Evolutionary conservation across 2,888 invertebrate genomes (phyloP), one percentile per base, ranked within the genome.

Genomic region (Epinotia bilunana): DNA sequence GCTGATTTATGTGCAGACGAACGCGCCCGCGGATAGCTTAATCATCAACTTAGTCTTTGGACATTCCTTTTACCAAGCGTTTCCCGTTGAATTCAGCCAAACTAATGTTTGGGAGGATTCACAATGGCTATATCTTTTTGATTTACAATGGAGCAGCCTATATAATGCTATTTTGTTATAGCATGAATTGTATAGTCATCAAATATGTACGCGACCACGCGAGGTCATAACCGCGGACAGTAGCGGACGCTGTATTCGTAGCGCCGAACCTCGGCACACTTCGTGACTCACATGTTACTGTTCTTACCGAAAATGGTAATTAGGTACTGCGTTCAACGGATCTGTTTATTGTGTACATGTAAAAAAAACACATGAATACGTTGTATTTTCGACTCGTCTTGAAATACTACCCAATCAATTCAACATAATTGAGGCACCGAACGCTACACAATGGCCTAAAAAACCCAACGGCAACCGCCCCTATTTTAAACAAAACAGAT

Each of bases 1-100:
- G 77, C 78, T 79, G 78, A 78, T 77, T 76, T 76, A 76, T 72
- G 75, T 61, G 74, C 65, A 58, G 73, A 60, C 16, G 46, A 53
- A 13, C n/a, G 53, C n/a, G 53, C 6, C 53, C n/a, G 53, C n/a
- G 53, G 49, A 49, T 16, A 49, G 16, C 53, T 53, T 53, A 53
- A 53, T 53, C 53, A 53, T 53, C 53, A 53, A 53, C 53, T 53
- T 53, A n/a, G 53, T 7, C 53, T 53, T n/a, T 7, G 49, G 53
- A 53, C 16, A 53, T n/a, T n/a, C n/a, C 53, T 53, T 53, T 53
- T 53, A 6, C n/a, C 53, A 53, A 53, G 53, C 49, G 13, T 46
- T 53, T 53, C 53, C 53, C n/a, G 53, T 53, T 53, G n/a, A 53
- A n/a, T n/a, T 7, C n/a, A 53, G 53, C 6, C n/a, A 6, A 53